Conservation (phyloP, 2,113 vertebrate species). For the Danionella cerebrum region DNA sequence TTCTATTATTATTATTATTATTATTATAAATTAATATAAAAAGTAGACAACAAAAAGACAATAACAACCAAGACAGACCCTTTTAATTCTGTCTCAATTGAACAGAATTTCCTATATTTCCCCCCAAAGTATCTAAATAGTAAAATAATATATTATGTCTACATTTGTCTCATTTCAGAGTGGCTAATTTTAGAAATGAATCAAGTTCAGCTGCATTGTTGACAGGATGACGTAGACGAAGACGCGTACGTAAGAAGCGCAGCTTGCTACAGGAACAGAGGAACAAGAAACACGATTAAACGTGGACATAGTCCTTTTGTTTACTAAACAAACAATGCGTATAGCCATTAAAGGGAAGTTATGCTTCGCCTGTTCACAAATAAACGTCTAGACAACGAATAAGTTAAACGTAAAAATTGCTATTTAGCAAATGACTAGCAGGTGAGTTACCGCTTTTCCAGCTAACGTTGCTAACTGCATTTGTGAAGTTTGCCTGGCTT, state of each 20-base stretch:
- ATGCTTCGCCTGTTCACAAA: neutral
- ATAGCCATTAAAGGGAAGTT: neutral
- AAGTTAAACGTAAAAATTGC: slow-evolving; percentile 22
- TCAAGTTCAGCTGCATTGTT: neutral
- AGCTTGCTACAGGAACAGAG: neutral
- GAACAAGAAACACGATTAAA: neutral
- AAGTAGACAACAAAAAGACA: no score
- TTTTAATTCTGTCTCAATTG: no score
- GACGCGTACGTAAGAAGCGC: neutral
- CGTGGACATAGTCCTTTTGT: neutral
- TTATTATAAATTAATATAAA: no score
- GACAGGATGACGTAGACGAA: slow-evolving; percentile 5
- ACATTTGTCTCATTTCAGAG: neutral
- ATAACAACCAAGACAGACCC: no score
- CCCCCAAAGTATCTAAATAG: no score
- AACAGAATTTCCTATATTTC: no score
- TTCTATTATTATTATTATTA: no score
- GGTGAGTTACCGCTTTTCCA: slow-evolving; percentile 51
- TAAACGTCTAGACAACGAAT: slow-evolving; percentile 19
- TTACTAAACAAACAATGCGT: neutral
- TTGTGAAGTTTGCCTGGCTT: neutral
- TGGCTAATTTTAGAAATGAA: neutral
- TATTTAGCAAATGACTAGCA: slow-evolving; percentile 39
- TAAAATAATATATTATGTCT: neutral
- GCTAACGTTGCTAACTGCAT: neutral